phyloP scores from a whole-genome alignment of 1,140 invertebrate species.

The Pemphigus obesinymphae region DNA sequence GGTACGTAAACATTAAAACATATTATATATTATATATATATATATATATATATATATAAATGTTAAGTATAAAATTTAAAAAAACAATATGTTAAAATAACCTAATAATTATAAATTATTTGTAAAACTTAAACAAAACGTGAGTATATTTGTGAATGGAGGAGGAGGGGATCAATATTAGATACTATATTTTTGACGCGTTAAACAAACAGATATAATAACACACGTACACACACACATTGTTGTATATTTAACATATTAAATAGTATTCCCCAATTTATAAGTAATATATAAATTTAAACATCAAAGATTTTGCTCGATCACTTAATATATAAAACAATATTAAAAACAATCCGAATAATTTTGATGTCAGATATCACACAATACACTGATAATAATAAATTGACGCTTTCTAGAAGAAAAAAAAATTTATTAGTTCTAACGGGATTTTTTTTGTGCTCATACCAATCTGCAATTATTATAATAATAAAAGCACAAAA shows the following conservation, averaged over 20 bases:
- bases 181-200: not conserved
- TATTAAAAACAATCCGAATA: not conserved
- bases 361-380: not conserved
- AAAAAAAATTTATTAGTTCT: no score
- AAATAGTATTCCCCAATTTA: no score
- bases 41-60: not conserved
- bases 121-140: slow-evolving; percentile 26
- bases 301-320: not conserved
- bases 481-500: not conserved
- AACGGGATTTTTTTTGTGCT: not conserved
- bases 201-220: not conserved
- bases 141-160: not conserved
- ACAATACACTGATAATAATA: not conserved
- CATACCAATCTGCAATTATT: not conserved
- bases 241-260: no score
- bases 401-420: not conserved
- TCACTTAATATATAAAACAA: no score
- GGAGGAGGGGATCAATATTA: not conserved
- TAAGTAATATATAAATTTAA: not conserved
- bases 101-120: slow-evolving; percentile 24
- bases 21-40: no score
- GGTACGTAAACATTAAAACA: slow-evolving; percentile 10
- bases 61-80: slow-evolving; percentile 40
- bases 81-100: slow-evolving; percentile 39
- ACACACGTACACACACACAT: not conserved